Conservation (phyloP, 2,113 vertebrate genomes). For the Ciconia boyciana region DNA sequence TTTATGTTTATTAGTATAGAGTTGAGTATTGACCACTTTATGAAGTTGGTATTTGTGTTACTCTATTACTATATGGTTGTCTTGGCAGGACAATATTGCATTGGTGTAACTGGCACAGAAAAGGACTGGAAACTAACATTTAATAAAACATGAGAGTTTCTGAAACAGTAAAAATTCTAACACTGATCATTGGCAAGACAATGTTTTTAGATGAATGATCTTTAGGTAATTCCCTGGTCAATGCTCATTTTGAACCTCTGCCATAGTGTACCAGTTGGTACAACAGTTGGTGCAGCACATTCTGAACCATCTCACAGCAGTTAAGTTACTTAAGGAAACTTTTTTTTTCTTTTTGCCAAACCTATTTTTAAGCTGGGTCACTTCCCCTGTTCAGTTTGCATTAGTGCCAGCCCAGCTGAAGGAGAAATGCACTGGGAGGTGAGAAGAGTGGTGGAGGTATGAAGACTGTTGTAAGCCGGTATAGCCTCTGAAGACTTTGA, state of each 20-base stretch:
- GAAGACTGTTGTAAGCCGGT: neutral
- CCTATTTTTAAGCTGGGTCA: neutral
- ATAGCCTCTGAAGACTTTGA: neutral
- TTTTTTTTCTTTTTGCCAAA: neutral
- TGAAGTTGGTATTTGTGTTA: neutral
- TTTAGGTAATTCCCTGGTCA: neutral
- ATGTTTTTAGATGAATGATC: neutral
- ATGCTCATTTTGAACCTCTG: neutral
- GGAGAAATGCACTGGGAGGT: neutral
- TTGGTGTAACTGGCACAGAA: neutral
- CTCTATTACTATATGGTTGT: neutral
- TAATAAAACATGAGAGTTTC: neutral
- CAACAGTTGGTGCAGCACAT: neutral
- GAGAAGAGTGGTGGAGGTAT: neutral
- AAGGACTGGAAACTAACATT: neutral
- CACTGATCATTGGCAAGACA: neutral
- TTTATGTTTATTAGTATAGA: neutral
- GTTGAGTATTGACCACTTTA: neutral
- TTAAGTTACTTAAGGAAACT: neutral
- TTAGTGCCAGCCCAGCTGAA: neutral
- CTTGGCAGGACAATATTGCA: neutral
- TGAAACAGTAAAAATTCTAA: neutral
- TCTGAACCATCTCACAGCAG: neutral
- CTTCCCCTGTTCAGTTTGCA: neutral
- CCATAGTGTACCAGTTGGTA: neutral